phyloP scores from a whole-genome alignment of 1,140 invertebrate species.

The Sipha flava region DNA sequence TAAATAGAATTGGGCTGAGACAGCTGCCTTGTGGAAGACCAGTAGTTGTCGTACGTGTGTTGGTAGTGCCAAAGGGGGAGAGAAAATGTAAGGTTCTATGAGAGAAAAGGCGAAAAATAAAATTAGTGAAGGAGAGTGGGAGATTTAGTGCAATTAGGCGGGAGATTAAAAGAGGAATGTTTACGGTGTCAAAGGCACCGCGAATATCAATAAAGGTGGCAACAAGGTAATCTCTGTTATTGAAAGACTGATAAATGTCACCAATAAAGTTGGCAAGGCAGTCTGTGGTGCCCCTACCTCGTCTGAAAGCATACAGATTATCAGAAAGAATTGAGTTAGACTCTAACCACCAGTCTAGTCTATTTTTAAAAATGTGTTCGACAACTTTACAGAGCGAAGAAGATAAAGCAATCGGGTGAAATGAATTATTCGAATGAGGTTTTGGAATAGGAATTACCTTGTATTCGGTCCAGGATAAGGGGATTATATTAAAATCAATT shows the following conservation, averaged over 20 bases:
- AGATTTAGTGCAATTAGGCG: not conserved
- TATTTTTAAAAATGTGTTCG: not conserved
- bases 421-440: not conserved
- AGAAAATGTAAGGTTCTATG: too few relatives aligned
- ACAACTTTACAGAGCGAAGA: not conserved
- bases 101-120: not conserved
- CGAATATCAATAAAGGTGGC: not conserved
- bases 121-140: not conserved
- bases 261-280: not conserved
- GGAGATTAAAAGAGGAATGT: not conserved
- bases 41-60: too few relatives aligned
- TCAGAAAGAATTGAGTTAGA: not conserved
- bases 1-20: not conserved
- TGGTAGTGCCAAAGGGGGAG: too few relatives aligned
- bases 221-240: not conserved
- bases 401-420: not conserved
- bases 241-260: not conserved
- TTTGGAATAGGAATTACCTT: not conserved
- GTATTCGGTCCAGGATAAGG: not conserved
- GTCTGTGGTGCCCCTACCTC: not conserved
- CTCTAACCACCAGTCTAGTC: not conserved
- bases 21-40: not conserved
- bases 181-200: not conserved
- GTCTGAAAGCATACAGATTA: not conserved
- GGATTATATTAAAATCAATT: not conserved